Evolutionary conservation across 1,140 invertebrate species (phyloP), one percentile per base, ranked within the genome.

Genomic region (Amphibalanus amphitrite): DNA sequence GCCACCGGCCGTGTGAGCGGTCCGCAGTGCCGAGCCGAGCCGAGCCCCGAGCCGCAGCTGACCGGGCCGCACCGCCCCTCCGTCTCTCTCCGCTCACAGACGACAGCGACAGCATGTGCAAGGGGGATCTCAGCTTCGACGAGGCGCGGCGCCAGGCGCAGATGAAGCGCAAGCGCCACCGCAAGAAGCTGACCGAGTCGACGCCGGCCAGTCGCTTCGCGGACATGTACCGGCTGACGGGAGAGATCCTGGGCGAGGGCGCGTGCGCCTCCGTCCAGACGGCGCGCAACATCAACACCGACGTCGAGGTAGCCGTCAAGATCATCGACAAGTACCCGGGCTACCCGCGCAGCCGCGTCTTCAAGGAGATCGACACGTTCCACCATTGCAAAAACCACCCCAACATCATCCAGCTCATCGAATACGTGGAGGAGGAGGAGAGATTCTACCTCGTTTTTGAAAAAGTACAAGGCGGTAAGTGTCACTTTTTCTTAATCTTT

Each of bases 321-420:
- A 93, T 97, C 75, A 95, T 97, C 79, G 92, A 96, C 81, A 97
- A 97, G 80, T 90, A 93, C 75, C 91, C 91, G 69, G 91, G 91
- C 70, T 92, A 96, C 82, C 91, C 91, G 75, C 86, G 95, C 74
- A 88, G 88, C 76, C 86, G 95, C 76, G 95, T 98, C 67, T 95
- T 98, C 84, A 92, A 94, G 73, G 96, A 99, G 82, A 93, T 99
- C 76, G 95, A 99, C 83, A 97, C 94, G 75, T 98, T 98, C 85
- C 92, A 97, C 82, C 90, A 97, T 82, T 98, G 95, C 82, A 89
- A 93, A 80, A 92, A 91, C 74, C 94, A 98, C 83, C 89, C 91
- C 29, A 95, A 97, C 81, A 97, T 98, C 81, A 92, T 98, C 79
- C 94, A 98, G 82, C 86, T 99, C 78, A 89, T 93, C 76, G 94